phyloP scores from a whole-genome alignment of 2,888 invertebrate genomes.

The Yponomeuta evonymella region DNA sequence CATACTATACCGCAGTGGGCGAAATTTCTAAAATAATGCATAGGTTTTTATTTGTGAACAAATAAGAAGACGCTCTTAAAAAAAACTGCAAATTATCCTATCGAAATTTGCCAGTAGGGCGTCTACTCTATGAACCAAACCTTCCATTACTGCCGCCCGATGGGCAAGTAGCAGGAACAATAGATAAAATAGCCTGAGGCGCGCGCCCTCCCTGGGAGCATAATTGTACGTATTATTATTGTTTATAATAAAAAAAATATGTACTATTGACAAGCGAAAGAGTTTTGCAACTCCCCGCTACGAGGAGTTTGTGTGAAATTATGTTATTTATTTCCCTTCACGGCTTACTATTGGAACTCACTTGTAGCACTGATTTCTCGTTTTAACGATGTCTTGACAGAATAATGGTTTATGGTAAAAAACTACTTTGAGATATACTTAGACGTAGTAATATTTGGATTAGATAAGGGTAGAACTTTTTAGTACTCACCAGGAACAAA shows the following conservation, averaged over 20 bases:
- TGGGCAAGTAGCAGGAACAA: background rate
- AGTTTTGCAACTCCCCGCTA: slow-evolving; percentile 16
- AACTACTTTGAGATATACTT: too few species aligned
- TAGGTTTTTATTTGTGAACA: too few species aligned
- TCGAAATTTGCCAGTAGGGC: background rate
- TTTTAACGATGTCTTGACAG: too few species aligned
- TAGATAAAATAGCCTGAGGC: slow-evolving; percentile 27
- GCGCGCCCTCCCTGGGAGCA: slow-evolving; percentile 20
- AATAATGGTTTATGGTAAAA: too few species aligned
- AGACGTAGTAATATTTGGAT: too few species aligned
- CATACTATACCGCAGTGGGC: too few species aligned
- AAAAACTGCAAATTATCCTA: background rate
- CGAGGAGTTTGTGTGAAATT: slow-evolving; percentile 15
- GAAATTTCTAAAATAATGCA: too few species aligned
- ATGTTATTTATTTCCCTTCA: background rate
- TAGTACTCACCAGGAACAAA: too few species aligned
- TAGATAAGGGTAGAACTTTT: too few species aligned
- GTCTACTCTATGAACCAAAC: slow-evolving; percentile 1
- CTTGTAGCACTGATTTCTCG: too few species aligned
- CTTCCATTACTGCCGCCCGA: slow-evolving; percentile 4
- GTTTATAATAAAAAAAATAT: slow-evolving; percentile 16
- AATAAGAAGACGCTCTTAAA: background rate
- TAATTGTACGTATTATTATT: slow-evolving; percentile 25
- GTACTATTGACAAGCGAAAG: slow-evolving; percentile 27
- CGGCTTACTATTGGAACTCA: background rate